These are phyloP conservation scores for Tenthredo notha DNA, from an alignment of 2,888 invertebrate species.

Conservation along the genomic window DNA sequence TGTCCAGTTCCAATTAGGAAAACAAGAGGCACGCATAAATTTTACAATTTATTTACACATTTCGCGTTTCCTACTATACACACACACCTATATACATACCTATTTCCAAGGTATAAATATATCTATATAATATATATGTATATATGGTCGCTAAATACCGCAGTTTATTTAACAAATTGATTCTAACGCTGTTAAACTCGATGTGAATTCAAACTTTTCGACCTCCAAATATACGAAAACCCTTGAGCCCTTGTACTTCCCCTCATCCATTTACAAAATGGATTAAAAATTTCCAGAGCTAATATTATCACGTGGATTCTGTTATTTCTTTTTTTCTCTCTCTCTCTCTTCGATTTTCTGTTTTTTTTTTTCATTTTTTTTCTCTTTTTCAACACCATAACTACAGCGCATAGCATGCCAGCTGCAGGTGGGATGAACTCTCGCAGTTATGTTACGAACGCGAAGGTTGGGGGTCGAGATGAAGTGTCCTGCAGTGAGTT, in stretches of 20 bases:
- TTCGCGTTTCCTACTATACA: neutral
- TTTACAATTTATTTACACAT: neutral
- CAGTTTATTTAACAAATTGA: neutral
- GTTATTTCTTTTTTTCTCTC: neutral
- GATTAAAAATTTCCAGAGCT: neutral
- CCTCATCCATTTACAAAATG: neutral
- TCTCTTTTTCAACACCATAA: neutral
- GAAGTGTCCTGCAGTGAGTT: neutral
- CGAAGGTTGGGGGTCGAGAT: slow-evolving; percentile 5
- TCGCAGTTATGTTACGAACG: neutral
- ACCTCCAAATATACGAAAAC: neutral
- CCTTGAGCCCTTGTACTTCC: neutral
- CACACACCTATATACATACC: too few species aligned
- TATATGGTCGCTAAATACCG: neutral
- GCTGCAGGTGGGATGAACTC: neutral
- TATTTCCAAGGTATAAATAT: too few species aligned
- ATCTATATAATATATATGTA: too few species aligned
- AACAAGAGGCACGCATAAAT: neutral
- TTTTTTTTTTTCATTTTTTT: neutral
- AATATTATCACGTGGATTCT: neutral
- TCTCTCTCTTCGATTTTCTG: neutral
- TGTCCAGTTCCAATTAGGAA: neutral
- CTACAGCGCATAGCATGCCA: neutral
- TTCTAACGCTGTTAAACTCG: neutral
- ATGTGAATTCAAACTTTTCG: neutral